phyloP scores from a whole-genome alignment of 2,888 invertebrate genomes.

The Spisula solida region DNA sequence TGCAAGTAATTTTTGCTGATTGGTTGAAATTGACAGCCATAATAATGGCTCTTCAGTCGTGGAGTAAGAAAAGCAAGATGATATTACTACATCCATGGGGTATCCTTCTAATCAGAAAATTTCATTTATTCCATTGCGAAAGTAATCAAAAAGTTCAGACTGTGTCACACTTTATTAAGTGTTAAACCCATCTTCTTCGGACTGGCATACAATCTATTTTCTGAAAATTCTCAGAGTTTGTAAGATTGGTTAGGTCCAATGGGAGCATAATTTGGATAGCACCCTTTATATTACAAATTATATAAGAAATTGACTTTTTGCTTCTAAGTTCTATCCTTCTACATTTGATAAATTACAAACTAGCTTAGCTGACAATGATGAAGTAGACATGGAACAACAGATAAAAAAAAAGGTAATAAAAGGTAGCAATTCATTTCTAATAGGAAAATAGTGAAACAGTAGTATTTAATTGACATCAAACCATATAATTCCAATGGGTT shows the following conservation, averaged over 20 bases:
- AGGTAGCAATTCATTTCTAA: not conserved
- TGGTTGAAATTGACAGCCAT: constrained; percentile 22
- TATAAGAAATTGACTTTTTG: constrained; percentile 61
- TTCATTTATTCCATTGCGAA: constrained; percentile 73
- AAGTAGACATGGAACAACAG: not conserved
- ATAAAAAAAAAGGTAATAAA: constrained; percentile 28
- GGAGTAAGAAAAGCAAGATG: constrained; percentile 49
- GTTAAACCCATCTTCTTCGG: constrained; percentile 71
- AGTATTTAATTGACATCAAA: constrained; percentile 8
- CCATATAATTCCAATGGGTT: constrained; percentile 3
- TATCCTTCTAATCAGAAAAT: constrained; percentile 71
- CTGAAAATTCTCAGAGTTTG: constrained; percentile 54
- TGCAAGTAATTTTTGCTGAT: constrained; percentile 10
- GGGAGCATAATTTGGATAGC: constrained; percentile 60
- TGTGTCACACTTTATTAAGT: constrained; percentile 76
- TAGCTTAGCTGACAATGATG: constrained; percentile 19
- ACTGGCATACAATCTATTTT: constrained; percentile 70
- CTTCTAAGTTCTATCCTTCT: constrained; percentile 28
- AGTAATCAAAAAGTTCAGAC: constrained; percentile 75
- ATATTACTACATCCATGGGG: constrained; percentile 62
- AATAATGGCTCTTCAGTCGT: not conserved
- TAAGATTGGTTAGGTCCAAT: constrained; percentile 51
- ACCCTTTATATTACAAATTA: constrained; percentile 62
- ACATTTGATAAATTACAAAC: constrained; percentile 49
- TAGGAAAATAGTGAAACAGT: constrained; percentile 20